Percentiles rank a stretch among this genome's conserved stretches.
These are phyloP conservation scores for Isoperla grammatica DNA, from an alignment of 2,888 invertebrate genomes.

Conservation along the genomic window DNA sequence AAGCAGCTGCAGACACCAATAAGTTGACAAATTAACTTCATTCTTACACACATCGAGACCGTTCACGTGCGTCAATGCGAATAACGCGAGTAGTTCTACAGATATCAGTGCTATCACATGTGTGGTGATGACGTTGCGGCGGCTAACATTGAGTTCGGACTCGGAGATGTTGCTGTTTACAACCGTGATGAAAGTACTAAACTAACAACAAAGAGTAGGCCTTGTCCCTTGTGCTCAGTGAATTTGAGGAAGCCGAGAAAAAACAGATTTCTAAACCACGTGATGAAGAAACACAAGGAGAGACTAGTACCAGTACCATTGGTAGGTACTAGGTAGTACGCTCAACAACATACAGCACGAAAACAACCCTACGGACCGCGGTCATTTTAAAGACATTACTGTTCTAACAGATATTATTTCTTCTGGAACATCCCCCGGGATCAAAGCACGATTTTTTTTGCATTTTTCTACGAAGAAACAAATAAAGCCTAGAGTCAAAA, in stretches of 20 bases:
- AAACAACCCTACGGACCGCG: slow-evolving; percentile 4
- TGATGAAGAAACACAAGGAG: background rate
- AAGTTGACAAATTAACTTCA: background rate
- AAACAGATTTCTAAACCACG: background rate
- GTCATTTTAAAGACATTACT: slow-evolving; percentile 1
- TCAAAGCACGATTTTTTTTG: too few relatives aligned
- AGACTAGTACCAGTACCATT: background rate
- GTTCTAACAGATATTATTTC: background rate
- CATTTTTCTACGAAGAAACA: too few relatives aligned
- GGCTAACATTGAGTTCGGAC: background rate
- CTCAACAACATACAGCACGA: background rate
- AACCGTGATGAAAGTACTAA: background rate
- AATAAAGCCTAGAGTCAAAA: too few relatives aligned
- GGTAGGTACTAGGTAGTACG: background rate
- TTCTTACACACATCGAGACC: background rate
- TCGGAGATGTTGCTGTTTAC: slow-evolving; percentile 3
- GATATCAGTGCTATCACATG: background rate
- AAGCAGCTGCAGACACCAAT: background rate
- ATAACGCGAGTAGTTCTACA: background rate
- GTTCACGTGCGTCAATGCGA: background rate
- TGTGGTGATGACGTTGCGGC: background rate
- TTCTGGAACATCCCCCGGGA: too few relatives aligned
- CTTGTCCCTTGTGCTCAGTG: too few relatives aligned
- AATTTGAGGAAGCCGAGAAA: too few relatives aligned
- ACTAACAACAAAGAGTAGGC: background rate